Conservation (phyloP, 1,140 invertebrate species). For the Macrobrachium nipponense region DNA sequence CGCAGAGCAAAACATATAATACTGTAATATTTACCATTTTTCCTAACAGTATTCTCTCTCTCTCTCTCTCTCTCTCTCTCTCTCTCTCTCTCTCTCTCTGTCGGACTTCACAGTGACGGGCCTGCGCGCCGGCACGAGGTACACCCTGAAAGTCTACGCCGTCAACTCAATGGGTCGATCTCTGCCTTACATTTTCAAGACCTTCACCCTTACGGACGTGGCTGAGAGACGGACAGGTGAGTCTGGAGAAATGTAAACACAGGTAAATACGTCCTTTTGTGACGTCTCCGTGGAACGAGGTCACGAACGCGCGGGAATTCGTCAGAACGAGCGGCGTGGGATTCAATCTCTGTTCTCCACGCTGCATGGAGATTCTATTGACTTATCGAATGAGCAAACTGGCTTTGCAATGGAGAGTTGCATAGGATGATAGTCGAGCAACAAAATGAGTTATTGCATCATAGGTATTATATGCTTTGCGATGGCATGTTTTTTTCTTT, state of each 20-base stretch:
- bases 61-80: slow-evolving; percentile 17
- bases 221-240: slow-evolving; percentile 64
- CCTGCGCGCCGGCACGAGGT: slow-evolving; percentile 59
- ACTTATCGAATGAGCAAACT: no score
- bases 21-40: no score
- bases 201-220: slow-evolving; percentile 64
- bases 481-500: no score
- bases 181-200: slow-evolving; percentile 58
- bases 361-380: no score
- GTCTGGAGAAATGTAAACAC: background rate
- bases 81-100: slow-evolving; percentile 29
- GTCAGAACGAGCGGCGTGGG: background rate
- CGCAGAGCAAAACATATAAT: no score
- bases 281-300: background rate
- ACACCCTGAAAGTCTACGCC: slow-evolving; percentile 61
- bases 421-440: no score
- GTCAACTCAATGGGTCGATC: slow-evolving; percentile 63
- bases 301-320: background rate
- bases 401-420: no score
- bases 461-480: no score
- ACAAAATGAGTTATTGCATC: no score
- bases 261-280: background rate
- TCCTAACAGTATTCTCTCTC: background rate
- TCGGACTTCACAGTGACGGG: slow-evolving; percentile 47
- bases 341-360: no score